Evolutionary conservation across 2,888 invertebrate species (phyloP).

Genomic region (Crematogaster levior): DNA sequence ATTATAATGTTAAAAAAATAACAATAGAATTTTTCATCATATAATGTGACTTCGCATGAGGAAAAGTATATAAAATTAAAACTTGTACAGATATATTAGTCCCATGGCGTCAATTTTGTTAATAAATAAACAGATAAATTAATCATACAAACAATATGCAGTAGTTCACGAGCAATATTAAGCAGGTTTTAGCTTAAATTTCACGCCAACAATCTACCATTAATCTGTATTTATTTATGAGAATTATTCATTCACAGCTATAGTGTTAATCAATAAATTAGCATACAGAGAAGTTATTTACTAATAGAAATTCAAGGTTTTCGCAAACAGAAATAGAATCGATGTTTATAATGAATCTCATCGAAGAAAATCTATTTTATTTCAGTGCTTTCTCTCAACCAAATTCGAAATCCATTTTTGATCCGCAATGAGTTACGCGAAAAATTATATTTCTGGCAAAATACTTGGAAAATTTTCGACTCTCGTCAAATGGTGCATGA

Average conservation of each 20-base stretch:
- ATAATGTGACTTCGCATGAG: neutral
- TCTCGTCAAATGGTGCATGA: neutral
- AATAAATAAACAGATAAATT: constrained; percentile 8
- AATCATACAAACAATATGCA: neutral
- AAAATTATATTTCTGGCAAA: constrained; percentile 21
- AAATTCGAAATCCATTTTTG: neutral
- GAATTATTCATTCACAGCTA: neutral
- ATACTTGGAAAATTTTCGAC: constrained; percentile 8
- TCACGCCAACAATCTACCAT: neutral
- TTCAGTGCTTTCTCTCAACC: too few relatives aligned
- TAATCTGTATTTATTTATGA: constrained; percentile 27
- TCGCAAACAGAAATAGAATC: neutral
- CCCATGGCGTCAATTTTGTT: neutral
- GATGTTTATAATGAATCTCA: neutral
- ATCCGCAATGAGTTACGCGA: neutral
- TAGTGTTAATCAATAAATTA: neutral
- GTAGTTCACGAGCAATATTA: neutral
- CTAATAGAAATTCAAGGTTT: constrained; percentile 6
- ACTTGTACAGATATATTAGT: neutral
- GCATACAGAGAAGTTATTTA: neutral
- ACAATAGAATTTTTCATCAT: neutral
- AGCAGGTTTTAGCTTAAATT: neutral
- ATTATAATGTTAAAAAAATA: neutral
- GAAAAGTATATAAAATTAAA: constrained; percentile 3
- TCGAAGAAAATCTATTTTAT: neutral